Base-by-base conservation (phyloP, 2,797 vertebrate species). In the Semotilus atromaculatus region DNA sequence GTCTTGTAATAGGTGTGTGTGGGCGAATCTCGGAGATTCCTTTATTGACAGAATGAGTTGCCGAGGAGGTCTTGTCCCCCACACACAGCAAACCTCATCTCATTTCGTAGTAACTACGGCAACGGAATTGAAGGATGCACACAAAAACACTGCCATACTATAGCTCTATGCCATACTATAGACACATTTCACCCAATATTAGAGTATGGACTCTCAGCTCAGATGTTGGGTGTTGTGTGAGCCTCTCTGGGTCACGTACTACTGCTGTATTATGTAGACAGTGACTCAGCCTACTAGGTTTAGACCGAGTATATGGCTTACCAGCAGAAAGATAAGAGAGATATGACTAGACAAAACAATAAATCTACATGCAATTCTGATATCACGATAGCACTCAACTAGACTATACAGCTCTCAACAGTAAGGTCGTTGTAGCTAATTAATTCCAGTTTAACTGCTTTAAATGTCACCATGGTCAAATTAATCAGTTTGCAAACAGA, bases 31-130 rank as follows among this genome's bases (percentile, higher is more conserved):
- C 1, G 1, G 67, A 85, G 79, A 82, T 77, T 86, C 60, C 66
- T 82, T 31, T 68, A 67, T 81, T 86, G 78, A 75, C 66, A 34
- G 21, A 81, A 43, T 21, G 45, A 81, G 79, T 81, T 86, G 36
- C 71, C 43, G 55, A 51, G 31, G 43, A 82, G 84, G 77, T 81
- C 77, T 85, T 48, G 55, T 82, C 71, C 82, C 82, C 58, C 40
- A 23, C 77, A 83, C 74, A 55, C 38, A 51, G 38, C 73, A 48
- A 78, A 86, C 77, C 67, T 84, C 81, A 55, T 86, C 81, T 87
- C 55, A 77, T 53, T 58, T 29, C 5, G 86, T 89, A 86, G 87
- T 89, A 86, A 83, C 89, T 83, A 86, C 31, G 86, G 85, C 87
- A 91, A 89, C 86, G 62, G 86, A 83, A 86, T 85, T 84, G 80